Conservation (phyloP, 2,797 vertebrate genomes). For the Malacoraja senta region DNA sequence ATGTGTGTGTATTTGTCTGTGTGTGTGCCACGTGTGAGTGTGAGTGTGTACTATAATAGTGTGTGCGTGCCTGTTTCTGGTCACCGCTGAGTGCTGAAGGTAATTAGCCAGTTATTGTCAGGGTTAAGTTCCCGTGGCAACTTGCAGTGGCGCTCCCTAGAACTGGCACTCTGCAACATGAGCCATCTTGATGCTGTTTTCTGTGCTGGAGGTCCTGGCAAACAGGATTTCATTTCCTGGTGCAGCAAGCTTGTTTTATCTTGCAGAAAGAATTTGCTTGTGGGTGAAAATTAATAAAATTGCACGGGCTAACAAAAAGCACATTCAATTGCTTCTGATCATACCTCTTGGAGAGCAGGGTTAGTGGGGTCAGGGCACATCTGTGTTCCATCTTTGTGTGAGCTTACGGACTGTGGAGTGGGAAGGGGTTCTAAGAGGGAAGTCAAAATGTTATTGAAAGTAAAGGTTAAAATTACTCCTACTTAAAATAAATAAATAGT, state of each 20-base stretch:
- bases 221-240: slow-evolving; percentile 48
- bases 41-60: background rate
- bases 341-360: background rate
- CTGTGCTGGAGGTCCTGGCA: slow-evolving; percentile 53
- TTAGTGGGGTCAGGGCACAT: slow-evolving; percentile 11
- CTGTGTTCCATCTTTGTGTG: slow-evolving; percentile 29
- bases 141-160: slow-evolving; percentile 10
- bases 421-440: slow-evolving; percentile 7
- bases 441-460: slow-evolving; percentile 37
- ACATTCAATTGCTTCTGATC: slow-evolving; percentile 7
- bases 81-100: background rate
- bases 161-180: slow-evolving; percentile 22
- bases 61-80: background rate
- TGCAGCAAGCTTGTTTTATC: slow-evolving; percentile 42
- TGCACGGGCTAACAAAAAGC: slow-evolving; percentile 32
- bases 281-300: slow-evolving; percentile 38
- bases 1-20: background rate
- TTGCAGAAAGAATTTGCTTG: slow-evolving; percentile 35
- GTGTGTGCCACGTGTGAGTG: background rate
- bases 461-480: slow-evolving; percentile 36
- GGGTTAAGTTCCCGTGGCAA: slow-evolving; percentile 3
- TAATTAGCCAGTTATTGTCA: slow-evolving; percentile 2
- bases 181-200: slow-evolving; percentile 52
- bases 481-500: slow-evolving; percentile 37
- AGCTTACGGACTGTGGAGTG: background rate